A percentile compares a stretch with the other conserved stretches of the same genome.
phyloP scores from a whole-genome alignment of 2,888 invertebrate species.

The Fragum fragum region DNA sequence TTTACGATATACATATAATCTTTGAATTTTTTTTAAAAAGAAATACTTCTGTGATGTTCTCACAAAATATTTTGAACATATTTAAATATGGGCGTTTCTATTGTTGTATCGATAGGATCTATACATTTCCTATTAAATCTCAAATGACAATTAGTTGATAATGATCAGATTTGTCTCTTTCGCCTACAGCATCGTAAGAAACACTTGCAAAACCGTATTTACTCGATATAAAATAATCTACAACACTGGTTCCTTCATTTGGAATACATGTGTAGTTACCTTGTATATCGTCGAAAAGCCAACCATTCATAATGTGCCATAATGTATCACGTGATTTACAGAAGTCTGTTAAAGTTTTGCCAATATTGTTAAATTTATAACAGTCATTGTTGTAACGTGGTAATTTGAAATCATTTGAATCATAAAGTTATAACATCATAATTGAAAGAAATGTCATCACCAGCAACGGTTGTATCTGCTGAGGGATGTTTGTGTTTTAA shows the following conservation, averaged over 20 bases:
- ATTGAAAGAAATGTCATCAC: slow-evolving; percentile 25
- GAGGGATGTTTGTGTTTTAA: slow-evolving; percentile 22
- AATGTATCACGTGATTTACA: slow-evolving; percentile 12
- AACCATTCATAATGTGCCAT: slow-evolving; percentile 10
- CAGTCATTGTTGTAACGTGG: slow-evolving; percentile 7
- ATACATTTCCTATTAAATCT: too few relatives aligned
- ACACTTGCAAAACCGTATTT: background rate
- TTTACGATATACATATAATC: background rate
- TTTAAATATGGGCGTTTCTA: too few relatives aligned
- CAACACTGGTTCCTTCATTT: slow-evolving; percentile 10
- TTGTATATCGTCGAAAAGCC: background rate
- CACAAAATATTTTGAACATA: too few relatives aligned
- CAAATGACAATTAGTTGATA: slow-evolving; percentile 20
- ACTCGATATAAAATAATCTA: slow-evolving; percentile 3
- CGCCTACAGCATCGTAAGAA: background rate
- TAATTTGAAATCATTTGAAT: slow-evolving; percentile 3
- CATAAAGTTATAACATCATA: slow-evolving; percentile 13
- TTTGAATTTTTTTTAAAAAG: too few relatives aligned
- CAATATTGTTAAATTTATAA: slow-evolving; percentile 12
- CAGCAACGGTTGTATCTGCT: slow-evolving; percentile 28
- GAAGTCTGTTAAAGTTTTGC: slow-evolving; percentile 14
- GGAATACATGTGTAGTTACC: background rate
- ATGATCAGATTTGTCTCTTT: slow-evolving; percentile 28
- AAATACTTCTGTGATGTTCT: too few relatives aligned
- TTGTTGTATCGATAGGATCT: too few relatives aligned